phyloP scores from a whole-genome alignment of 2,797 vertebrate species.

The Glossophaga mutica region DNA sequence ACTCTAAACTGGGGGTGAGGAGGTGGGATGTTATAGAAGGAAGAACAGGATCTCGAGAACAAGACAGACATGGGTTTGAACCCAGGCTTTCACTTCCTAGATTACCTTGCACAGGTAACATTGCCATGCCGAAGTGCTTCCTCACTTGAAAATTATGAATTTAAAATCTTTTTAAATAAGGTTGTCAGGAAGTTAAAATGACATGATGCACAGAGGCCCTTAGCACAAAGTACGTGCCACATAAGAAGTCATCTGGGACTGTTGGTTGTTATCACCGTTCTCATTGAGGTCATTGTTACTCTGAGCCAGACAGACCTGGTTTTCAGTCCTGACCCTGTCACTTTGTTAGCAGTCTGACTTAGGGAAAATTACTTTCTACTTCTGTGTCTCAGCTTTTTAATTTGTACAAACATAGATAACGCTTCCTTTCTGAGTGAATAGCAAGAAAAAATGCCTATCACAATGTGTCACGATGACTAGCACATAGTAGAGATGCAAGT shows the following conservation, averaged over 20 bases:
- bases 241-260: background rate
- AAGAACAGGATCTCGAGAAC: background rate
- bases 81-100: background rate
- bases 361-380: background rate
- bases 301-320: background rate
- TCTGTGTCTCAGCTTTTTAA: background rate
- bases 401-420: background rate
- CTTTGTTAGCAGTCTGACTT: background rate
- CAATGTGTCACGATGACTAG: background rate
- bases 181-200: background rate
- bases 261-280: background rate
- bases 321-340: background rate
- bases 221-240: background rate
- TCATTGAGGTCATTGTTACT: background rate
- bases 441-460: background rate
- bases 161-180: background rate
- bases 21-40: background rate
- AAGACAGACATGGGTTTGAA: background rate
- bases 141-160: background rate
- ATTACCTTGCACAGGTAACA: background rate
- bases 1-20: background rate
- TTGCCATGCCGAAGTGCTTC: background rate
- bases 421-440: background rate
- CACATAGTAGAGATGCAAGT: background rate
- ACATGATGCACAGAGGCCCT: background rate